These are phyloP conservation scores for Polyodon spathula DNA, from an alignment of 2,113 vertebrate genomes.

Conservation along the genomic window DNA sequence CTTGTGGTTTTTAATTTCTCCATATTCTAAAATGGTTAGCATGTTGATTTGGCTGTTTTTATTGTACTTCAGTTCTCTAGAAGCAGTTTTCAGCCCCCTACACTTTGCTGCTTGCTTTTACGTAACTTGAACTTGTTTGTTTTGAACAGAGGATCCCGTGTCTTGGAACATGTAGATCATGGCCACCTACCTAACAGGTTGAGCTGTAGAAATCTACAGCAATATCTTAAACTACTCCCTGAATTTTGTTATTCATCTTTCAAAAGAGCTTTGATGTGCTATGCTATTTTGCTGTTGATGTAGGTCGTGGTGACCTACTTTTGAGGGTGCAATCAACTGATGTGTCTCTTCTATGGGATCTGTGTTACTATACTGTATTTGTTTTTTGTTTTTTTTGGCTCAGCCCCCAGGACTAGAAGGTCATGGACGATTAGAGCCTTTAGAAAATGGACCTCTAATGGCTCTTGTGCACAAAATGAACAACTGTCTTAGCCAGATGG, in stretches of 20 bases:
- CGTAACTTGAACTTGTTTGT: constrained; percentile 23
- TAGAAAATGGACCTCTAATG: constrained; percentile 79
- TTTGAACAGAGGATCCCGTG: constrained; percentile 91
- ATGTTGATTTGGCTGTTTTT: neutral
- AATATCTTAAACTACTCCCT: too few species aligned
- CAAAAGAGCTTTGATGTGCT: too few species aligned
- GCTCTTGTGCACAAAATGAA: constrained; percentile 97
- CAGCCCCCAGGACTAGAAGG: constrained; percentile 86
- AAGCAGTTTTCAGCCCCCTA: neutral
- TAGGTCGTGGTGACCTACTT: too few species aligned
- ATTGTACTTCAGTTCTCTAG: neutral
- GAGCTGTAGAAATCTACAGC: too few species aligned
- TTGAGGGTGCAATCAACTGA: too few species aligned
- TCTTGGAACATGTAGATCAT: constrained; percentile 60
- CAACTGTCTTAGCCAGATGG: constrained; percentile 97
- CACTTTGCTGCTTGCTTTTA: neutral
- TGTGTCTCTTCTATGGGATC: too few species aligned
- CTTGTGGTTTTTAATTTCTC: neutral
- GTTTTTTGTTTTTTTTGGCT: constrained; percentile 3
- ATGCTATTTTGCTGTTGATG: too few species aligned
- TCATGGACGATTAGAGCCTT: constrained; percentile 75
- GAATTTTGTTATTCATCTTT: too few species aligned
- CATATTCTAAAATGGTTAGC: neutral
- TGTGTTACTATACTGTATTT: too few species aligned
- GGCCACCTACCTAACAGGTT: too few species aligned